phyloP scores from a whole-genome alignment of 2,888 invertebrate genomes.

The Hyppa rectilinea region DNA sequence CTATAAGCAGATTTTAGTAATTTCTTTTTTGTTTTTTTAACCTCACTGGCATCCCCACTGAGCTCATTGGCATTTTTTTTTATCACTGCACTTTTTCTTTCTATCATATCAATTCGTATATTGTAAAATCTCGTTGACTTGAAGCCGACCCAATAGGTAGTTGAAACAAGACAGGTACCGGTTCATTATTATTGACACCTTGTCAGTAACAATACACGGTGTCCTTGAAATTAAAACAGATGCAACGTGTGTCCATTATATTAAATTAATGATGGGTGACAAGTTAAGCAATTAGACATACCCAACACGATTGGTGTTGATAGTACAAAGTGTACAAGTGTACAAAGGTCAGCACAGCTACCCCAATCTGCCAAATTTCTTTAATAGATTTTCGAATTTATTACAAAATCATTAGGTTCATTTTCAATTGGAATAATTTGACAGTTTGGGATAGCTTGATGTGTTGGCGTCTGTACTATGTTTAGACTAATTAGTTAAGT shows the following conservation, averaged over 20 bases:
- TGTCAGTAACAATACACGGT: not conserved
- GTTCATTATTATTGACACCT: constrained; percentile 19
- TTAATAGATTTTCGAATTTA: too few relatives aligned
- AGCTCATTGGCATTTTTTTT: not conserved
- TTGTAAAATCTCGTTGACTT: not conserved
- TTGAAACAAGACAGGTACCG: not conserved
- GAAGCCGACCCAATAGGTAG: not conserved
- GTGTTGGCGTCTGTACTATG: too few relatives aligned
- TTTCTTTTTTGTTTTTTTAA: too few relatives aligned
- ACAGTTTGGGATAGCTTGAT: too few relatives aligned
- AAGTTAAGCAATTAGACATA: not conserved
- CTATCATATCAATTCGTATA: not conserved
- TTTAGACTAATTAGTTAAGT: not conserved
- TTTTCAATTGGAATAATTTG: too few relatives aligned
- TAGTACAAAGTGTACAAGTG: too few relatives aligned
- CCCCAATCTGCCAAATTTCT: too few relatives aligned
- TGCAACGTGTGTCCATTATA: constrained; percentile 13
- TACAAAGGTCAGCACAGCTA: too few relatives aligned
- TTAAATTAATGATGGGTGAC: constrained; percentile 11
- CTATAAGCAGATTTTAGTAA: too few relatives aligned
- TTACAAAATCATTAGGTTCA: too few relatives aligned
- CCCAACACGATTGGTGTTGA: not conserved
- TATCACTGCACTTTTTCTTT: too few relatives aligned
- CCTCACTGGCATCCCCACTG: too few relatives aligned
- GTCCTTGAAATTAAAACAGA: constrained; percentile 18